Conservation (phyloP, 2,888 invertebrate genomes). For the Cybosia mesomella region DNA sequence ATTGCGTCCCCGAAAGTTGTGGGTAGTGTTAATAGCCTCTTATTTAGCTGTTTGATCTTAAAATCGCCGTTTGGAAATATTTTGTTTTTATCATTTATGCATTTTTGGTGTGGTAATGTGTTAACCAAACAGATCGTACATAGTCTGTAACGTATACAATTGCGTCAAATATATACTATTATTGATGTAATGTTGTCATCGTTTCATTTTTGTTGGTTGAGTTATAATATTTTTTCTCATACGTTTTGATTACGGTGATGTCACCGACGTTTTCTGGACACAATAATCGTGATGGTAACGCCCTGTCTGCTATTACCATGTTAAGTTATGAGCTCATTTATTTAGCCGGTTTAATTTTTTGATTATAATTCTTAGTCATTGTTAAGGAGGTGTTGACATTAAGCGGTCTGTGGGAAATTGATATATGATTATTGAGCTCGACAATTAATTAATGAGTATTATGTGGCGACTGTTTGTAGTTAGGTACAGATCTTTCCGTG, state of each 20-base stretch:
- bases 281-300: constrained; percentile 78
- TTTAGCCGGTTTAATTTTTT: constrained; percentile 69
- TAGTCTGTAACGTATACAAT: constrained; percentile 63
- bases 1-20: constrained; percentile 72
- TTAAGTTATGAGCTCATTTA: constrained; percentile 78
- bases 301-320: constrained; percentile 72
- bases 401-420: constrained; percentile 72
- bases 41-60: constrained; percentile 76
- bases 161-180: constrained; percentile 73
- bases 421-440: constrained; percentile 77
- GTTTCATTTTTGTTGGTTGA: constrained; percentile 69
- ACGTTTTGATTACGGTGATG: constrained; percentile 75
- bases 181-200: constrained; percentile 76
- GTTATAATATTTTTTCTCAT: constrained; percentile 69
- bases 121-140: constrained; percentile 64
- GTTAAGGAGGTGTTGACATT: constrained; percentile 70
- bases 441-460: constrained; percentile 68
- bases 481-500: constrained; percentile 32
- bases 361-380: constrained; percentile 68
- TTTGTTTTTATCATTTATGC: constrained; percentile 79
- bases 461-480: constrained; percentile 58
- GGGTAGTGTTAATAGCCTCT: constrained; percentile 77
- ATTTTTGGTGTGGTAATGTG: constrained; percentile 76
- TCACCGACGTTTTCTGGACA: constrained; percentile 77
- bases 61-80: constrained; percentile 73